Evolutionary conservation across 2,888 invertebrate genomes (phyloP), one percentile per base, ranked within the genome.

Genomic region (Phragmatobia fuliginosa): DNA sequence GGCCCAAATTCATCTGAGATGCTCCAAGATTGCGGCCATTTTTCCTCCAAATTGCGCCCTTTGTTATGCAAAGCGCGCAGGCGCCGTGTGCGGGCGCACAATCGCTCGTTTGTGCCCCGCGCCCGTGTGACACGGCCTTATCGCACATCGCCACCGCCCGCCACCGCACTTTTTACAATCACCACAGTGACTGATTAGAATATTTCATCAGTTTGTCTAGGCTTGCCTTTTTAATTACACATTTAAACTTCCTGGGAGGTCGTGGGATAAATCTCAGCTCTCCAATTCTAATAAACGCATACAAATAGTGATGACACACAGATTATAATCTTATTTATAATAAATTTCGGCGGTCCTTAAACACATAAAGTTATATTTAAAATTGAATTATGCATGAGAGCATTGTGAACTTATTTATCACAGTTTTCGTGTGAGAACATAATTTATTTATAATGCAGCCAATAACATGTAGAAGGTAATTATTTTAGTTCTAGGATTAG

Each of bases 61-160:
- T 95, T 95, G 94, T 95, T 93, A 94, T 94, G 94, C 94, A 94
- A 94, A 94, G 94, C 92, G 93, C 91, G 92, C 89, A 87, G 85
- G 90, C 94, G 91, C 94, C 90, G 94, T 95, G 94, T 95, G 94
- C 94, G 94, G 94, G 88, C 92, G 77, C 85, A 88, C 91, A 88
- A 89, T 88, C 92, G 91, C 86, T 90, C 90, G 91, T 91, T 90
- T 91, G 87, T 88, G 91, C 86, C 87, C 86, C 84, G 85, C 86
- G 84, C 87, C 88, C 88, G 91, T 91, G 92, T 91, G 91, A 92
- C 92, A 88, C 88, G 79, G 86, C 85, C 87, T 92, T 94, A 94
- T 94, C 94, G 89, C 82, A 72, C 91, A 93, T 81, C 81, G 79
- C 81, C 71, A 73, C 92, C 91, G 86, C 87, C 78, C 84, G 84